Evolutionary conservation across 2,113 vertebrate genomes (phyloP).

Genomic region (Psilopsiagon aurifrons): DNA sequence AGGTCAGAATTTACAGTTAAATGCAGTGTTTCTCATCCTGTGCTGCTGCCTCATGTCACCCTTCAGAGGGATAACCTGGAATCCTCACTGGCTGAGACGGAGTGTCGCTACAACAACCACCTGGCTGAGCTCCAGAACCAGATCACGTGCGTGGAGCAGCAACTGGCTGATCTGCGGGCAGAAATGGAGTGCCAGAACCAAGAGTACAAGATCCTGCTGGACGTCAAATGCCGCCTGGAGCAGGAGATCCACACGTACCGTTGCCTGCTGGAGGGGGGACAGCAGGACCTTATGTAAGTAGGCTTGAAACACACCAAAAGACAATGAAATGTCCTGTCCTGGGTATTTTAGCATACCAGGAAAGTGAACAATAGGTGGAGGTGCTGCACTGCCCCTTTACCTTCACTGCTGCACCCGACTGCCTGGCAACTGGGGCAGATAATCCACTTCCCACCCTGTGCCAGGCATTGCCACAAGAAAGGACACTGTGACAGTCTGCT

Average conservation of each 20-base stretch:
- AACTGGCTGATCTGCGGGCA: constrained; percentile 75
- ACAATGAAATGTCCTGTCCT: not conserved
- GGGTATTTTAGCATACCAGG: not conserved
- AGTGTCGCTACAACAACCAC: constrained; percentile 75
- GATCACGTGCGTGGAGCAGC: constrained; percentile 79
- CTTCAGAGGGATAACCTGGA: constrained; percentile 67
- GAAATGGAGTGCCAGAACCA: constrained; percentile 80
- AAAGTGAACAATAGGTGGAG: not conserved
- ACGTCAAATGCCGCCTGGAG: constrained; percentile 85
- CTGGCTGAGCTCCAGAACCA: constrained; percentile 79
- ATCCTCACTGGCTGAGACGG: constrained; percentile 78
- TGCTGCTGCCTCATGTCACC: not conserved
- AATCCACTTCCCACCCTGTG: not conserved
- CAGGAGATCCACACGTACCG: constrained; percentile 86
- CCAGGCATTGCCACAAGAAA: not conserved
- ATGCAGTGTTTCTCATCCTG: not conserved
- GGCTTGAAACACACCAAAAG: not conserved
- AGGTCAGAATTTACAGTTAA: accelerated
- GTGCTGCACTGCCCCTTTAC: not conserved
- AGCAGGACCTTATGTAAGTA: constrained; percentile 68
- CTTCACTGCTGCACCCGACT: not conserved
- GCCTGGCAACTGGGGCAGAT: not conserved
- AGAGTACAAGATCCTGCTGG: constrained; percentile 78
- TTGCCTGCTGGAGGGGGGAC: constrained; percentile 78
- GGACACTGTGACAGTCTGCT: not conserved